Conservation (phyloP, 1,140 invertebrate species). For the Euura saliciscinereae region DNA sequence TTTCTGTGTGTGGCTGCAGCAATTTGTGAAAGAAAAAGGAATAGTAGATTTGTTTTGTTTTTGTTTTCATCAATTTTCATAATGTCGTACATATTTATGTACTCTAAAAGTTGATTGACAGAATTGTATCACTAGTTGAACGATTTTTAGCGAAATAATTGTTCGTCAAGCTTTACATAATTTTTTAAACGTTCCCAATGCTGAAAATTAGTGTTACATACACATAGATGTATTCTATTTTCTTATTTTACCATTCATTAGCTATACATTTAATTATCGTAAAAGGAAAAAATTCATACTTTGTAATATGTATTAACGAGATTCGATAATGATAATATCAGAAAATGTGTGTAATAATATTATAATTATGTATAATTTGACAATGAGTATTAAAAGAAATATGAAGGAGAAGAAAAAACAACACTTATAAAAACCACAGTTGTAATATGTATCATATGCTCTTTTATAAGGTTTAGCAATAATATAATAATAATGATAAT, state of each 20-base stretch:
- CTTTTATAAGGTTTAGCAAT: slow-evolving; percentile 55
- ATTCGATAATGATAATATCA: not conserved
- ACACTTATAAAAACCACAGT: slow-evolving; percentile 16
- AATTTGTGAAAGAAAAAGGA: not conserved
- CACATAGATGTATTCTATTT: too few relatives aligned
- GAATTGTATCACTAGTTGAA: too few relatives aligned
- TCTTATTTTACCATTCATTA: too few relatives aligned
- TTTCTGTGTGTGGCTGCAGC: not conserved
- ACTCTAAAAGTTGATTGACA: too few relatives aligned
- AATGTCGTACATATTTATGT: too few relatives aligned
- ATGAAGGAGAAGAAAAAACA: not conserved
- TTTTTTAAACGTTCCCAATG: too few relatives aligned
- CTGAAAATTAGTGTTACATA: too few relatives aligned
- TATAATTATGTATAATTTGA: not conserved
- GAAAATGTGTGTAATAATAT: not conserved
- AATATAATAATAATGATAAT: slow-evolving; percentile 20
- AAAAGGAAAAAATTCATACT: not conserved
- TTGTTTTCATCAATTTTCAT: too few relatives aligned
- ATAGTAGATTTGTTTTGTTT: not conserved
- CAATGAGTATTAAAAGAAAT: too few relatives aligned
- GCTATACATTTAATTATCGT: not conserved
- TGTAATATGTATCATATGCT: slow-evolving; percentile 56
- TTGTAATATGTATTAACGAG: not conserved
- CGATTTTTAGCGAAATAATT: too few relatives aligned
- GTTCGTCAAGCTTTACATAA: too few relatives aligned